These are phyloP conservation scores for Otocyon megalotis DNA, from an alignment of 2,113 vertebrate species.

Conservation along the genomic window DNA sequence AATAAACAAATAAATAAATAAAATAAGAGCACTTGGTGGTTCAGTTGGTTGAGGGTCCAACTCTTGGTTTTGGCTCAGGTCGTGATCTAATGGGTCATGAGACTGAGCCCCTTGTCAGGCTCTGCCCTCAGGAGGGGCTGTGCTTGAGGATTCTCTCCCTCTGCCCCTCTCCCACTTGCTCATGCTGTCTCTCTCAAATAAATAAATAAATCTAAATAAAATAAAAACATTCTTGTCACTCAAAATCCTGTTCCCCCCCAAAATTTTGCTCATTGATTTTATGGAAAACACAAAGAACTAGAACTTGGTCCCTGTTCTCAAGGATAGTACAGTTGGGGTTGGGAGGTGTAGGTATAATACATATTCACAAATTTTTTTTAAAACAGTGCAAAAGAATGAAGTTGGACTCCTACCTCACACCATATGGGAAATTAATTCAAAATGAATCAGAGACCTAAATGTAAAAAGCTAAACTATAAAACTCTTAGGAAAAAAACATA, in stretches of 20 bases:
- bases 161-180: neutral
- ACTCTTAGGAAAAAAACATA: conserved; percentile 4
- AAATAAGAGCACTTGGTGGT: neutral
- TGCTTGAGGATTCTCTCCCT: neutral
- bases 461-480: conserved; percentile 22
- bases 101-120: neutral
- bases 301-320: neutral
- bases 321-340: neutral
- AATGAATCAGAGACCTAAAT: neutral
- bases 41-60: neutral
- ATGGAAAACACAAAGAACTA: neutral
- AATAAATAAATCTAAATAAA: neutral
- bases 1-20: neutral
- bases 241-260: neutral
- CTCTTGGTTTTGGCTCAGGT: neutral
- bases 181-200: neutral
- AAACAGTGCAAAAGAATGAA: neutral
- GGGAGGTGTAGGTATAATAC: neutral
- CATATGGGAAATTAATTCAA: conserved; percentile 23
- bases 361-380: neutral
- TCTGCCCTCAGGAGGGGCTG: neutral
- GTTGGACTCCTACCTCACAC: neutral
- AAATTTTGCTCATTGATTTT: neutral
- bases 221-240: neutral
- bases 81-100: neutral